These are phyloP conservation scores for Drosophila arawakana DNA, from an alignment of 1,140 invertebrate genomes.

Conservation along the genomic window DNA sequence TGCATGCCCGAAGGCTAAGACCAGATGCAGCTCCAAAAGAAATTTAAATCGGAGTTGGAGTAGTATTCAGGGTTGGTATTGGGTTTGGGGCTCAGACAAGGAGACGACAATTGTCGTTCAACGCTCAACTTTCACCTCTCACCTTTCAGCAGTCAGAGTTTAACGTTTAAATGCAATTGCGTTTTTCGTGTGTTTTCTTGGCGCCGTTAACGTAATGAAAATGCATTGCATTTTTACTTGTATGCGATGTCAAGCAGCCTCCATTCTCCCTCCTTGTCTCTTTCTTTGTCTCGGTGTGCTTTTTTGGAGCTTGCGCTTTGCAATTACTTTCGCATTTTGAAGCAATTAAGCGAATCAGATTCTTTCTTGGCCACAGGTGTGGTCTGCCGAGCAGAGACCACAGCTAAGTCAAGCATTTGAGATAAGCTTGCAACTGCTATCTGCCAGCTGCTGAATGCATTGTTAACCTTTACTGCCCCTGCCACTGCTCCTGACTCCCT, in stretches of 20 bases:
- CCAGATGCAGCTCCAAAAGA: slow-evolving; percentile 37
- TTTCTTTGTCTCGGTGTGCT: not conserved
- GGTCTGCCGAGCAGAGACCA: slow-evolving; percentile 29
- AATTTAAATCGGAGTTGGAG: slow-evolving; percentile 7
- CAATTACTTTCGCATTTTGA: slow-evolving; percentile 77
- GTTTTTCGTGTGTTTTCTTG: slow-evolving; percentile 7
- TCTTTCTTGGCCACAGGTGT: slow-evolving; percentile 62
- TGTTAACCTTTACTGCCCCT: slow-evolving; percentile 71
- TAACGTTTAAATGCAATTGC: slow-evolving; percentile 45
- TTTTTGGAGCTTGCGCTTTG: slow-evolving; percentile 40
- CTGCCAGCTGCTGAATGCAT: slow-evolving; percentile 53
- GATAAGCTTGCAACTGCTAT: slow-evolving; percentile 41
- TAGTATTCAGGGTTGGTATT: not conserved
- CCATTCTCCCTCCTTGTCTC: not conserved
- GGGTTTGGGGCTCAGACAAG: slow-evolving; percentile 2
- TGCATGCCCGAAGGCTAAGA: slow-evolving; percentile 71
- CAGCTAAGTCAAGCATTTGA: slow-evolving; percentile 29
- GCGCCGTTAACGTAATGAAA: slow-evolving; percentile 66
- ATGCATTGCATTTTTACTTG: slow-evolving; percentile 48
- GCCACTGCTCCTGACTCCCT: not conserved
- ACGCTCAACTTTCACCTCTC: slow-evolving; percentile 38
- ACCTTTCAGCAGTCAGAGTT: slow-evolving; percentile 53
- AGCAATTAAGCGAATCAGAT: slow-evolving; percentile 66
- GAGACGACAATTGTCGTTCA: slow-evolving; percentile 68
- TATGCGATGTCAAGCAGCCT: slow-evolving; percentile 9